Base-by-base conservation (phyloP, 2,797 vertebrate species). In the Myioborus miniatus region DNA sequence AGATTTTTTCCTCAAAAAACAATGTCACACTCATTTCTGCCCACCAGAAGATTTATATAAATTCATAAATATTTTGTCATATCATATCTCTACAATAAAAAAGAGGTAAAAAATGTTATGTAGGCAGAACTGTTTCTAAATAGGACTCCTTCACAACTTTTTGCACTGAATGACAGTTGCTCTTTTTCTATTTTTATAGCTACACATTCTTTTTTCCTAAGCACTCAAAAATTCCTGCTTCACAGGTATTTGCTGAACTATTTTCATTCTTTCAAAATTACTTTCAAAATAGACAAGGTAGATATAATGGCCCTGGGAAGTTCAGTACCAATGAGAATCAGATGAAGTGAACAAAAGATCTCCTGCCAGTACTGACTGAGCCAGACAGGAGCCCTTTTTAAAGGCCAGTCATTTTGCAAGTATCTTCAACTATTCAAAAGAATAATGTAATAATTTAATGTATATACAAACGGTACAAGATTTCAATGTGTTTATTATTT, bases 91-190 rank as follows among this genome's bases (percentile, higher is more conserved):
- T 46, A 83, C 58, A 91, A 74, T 24, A 52, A 83, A 93, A 39
- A 78, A 81, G 6, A 23, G 68, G 32, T 22, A 87, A 34, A 90
- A 95, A 95, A 89, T 8, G 7, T 69, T 78, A 72, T 7, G 21
- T 53, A 69, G 74, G 70, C 59, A 90, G 63, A 88, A 89, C n/a
- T 76, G 21, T 36, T 92, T 75, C 86, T 79, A 84, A 82, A 89
- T 29, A 71, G 36, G 78, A 69, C 10, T 69, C 67, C 78, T 86
- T 22, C 37, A 64, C 17, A 72, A 68, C 43, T 64, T 89, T 76
- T 89, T 69, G 24, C 24, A 72, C 22, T 53, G 44, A 36, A 43
- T 71, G 30, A 84, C 47, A 87, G 78, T 52, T 84, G 47, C 8
- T 65, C 34, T 60, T 75, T 74, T 43, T 53, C 52, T 84, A 60